Evolutionary conservation across 1,140 invertebrate genomes (phyloP), one percentile per base, ranked within the genome.

Genomic region (Heliothis virescens): DNA sequence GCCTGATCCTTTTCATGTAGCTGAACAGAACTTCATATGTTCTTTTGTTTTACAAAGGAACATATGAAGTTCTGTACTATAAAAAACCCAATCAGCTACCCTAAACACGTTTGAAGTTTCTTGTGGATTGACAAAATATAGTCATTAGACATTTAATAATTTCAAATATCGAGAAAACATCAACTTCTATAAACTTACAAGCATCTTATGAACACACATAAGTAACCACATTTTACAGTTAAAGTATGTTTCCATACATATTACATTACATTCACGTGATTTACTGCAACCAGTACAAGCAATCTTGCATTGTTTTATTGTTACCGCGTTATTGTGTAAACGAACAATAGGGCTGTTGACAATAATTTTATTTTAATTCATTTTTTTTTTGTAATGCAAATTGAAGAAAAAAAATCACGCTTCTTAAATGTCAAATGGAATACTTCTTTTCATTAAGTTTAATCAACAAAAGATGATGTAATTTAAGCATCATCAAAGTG

Each of bases 221-320:
- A 50, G 12, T 21, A 13, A 18, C 18, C 21, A 52, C 48, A 69
- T 69, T 26, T 52, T 21, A 29, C 48, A 50, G 47, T 15, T n/a
- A n/a, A 29, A 50, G 47, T 34, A 3, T 63, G 60, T 86, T 83
- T 83, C 79, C 85, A 83, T 85, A 82, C 80, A 79, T 77, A 83
- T 41, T 41, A 41, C 34, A 41, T 41, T 26, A 41, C 34, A 41
- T 79, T 83, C 65, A 78, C n/a, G 29, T 81, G 75, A 83, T 81
- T 81, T 81, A 83, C 41, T 53, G 71, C 29, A 63, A 15, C 48
- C 4, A 75, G 47, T 52, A 34, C 50, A 13, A 59, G 62, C 71
- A 74, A 80, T 80, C 71, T 80, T 80, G 79, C 62, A 80, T 80
- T 74, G 71, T 80, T 80, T 80, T 69, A 69, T 69, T 69, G 65